Base-by-base conservation (phyloP, 2,797 vertebrate genomes). In the Benthosema pterotum region DNA sequence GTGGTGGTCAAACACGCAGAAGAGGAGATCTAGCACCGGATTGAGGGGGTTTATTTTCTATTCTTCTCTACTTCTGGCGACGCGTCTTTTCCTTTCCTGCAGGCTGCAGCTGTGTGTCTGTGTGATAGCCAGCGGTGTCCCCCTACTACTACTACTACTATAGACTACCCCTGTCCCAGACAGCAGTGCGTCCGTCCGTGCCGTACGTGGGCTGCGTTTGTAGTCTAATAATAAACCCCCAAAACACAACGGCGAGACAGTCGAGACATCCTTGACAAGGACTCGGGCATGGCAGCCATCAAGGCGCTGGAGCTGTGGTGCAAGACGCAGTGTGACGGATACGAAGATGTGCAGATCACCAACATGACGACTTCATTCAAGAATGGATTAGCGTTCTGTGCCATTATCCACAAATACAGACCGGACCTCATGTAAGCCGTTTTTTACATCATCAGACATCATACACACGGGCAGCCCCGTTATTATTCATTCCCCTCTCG, bases 321-420 rank as follows among this genome's bases (percentile, higher is more conserved):
- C 79, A 94, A 92, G 72, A 78, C 83, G 32, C 95, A 97, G 17
- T 97, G 95, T 18, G 94, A 96, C 5, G 97, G 95, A 12, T 99
- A 99, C 88, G 81, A 88, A 45, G 94, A 95, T 46, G 96, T 99
- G 70, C 81, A 63, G 73, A 89, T 99, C 85, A 94, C 88, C 82
- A 98, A 99, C 91, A 99, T 99, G 97, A 99, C 96, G 58, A 94
- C 94, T 11, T 99, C 97, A 0, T 99, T 99, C 90, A 94, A 94
- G 79, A 94, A 95, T 75, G 97, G 97, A 52, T 56, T 99, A 86
- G 97, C 97, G 64, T 99, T 99, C 85, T 99, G 97, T 13, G 97
- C 97, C 49, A 93, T 99, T 11, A 94, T 99, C 55, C 97, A 99
- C 88, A 95, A 93, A 12, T 94, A 95, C 92, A 92, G 96, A 78